Base-by-base conservation (phyloP, 2,888 invertebrate species). In the Pheosia gnoma region DNA sequence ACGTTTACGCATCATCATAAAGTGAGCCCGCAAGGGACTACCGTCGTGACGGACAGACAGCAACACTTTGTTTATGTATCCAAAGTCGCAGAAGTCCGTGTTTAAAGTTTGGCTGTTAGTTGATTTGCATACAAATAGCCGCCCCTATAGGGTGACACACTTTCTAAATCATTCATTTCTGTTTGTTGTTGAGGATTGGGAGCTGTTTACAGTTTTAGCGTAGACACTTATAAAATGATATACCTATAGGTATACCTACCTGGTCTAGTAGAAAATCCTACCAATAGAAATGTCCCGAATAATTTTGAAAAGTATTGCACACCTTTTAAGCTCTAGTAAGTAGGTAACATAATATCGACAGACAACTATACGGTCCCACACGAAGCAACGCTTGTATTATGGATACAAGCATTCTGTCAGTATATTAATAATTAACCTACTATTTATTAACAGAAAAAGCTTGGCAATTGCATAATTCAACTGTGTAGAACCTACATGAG, bases 101-200 rank as follows among this genome's bases (percentile, higher is more conserved):
- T 66, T 63, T 66, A 66, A 78, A 82, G 72, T 83, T 78, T 80
- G 75, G 75, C 78, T 80, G 78, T 73, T 75, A 66, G 68, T 71
- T 68, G 59, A 92, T 92, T 92, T 90, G 84, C 92, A 93, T 93
- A 71, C 87, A 84, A 91, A 92, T 89, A 82, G 79, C 74, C 70
- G 65, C 72, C 78, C 79, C 76, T 71, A 67, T 73, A 71, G 75
- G 75, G 72, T 83, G 84, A 78, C 86, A 85, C 82, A 89, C 90
- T 91, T 92, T 91, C 89, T 80, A 88, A 87, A 85, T 83, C 81
- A 77, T 82, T 79, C 78, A 68, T 62, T 75, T 78, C 69, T 70
- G 57, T 57, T 67, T 65, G 68, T 71, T 73, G 52, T 65, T 60
- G 72, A 71, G 58, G 63, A 61, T 59, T 59, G 71, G 74, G 66